Percentiles rank a stretch among this genome's conserved stretches.
phyloP scores from a whole-genome alignment of 2,797 vertebrate species.

The Chelon auratus region DNA sequence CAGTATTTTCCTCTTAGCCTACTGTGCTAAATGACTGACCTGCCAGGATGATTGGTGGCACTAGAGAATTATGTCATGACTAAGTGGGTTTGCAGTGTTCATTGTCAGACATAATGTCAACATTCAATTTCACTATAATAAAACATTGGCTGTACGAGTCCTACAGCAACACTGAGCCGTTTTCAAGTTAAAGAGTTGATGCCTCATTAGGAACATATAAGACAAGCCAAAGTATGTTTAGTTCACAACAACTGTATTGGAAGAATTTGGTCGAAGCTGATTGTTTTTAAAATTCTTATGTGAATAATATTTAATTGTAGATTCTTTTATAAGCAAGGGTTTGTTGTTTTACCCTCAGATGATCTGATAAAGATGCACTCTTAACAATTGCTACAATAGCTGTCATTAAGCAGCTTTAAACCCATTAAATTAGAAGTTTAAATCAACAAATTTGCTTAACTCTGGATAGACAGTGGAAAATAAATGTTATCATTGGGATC shows the following conservation, averaged over 20 bases:
- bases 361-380: too few species aligned
- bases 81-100: conserved; percentile 71
- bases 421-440: too few species aligned
- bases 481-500: too few species aligned
- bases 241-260: background rate
- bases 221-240: conserved; percentile 7
- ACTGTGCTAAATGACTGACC: conserved; percentile 74
- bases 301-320: too few species aligned
- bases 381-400: too few species aligned
- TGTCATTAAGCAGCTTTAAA: too few species aligned
- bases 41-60: conserved; percentile 71
- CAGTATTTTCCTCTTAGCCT: conserved; percentile 66
- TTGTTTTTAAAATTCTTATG: too few species aligned
- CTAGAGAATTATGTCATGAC: conserved; percentile 69
- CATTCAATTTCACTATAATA: conserved; percentile 63
- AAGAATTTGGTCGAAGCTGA: background rate
- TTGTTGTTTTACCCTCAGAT: too few species aligned
- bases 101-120: conserved; percentile 72
- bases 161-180: conserved; percentile 26
- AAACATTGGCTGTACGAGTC: conserved; percentile 50
- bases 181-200: conserved; percentile 22
- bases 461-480: too few species aligned
- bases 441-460: too few species aligned
- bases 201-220: background rate
- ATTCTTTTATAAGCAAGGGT: too few species aligned